Evolutionary conservation across 2,888 invertebrate genomes (phyloP).

Genomic region (Hedychridium roseum): DNA sequence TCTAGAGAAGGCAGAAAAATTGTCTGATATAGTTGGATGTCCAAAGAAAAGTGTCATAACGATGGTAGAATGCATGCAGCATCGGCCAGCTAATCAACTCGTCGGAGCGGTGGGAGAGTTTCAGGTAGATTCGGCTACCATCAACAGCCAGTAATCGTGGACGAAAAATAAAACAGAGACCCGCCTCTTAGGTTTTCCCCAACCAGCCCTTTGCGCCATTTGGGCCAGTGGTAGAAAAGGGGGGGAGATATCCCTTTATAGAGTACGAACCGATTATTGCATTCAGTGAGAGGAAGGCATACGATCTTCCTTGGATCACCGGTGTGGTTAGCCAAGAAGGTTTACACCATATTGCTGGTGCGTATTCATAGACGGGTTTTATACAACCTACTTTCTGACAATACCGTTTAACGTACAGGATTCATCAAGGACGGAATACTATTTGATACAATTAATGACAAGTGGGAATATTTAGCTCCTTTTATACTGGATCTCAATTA

Average conservation of each 20-base stretch:
- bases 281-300: slow-evolving; percentile 67
- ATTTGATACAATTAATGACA: slow-evolving; percentile 64
- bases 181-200: slow-evolving; percentile 64
- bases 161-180: background rate
- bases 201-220: slow-evolving; percentile 75
- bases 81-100: slow-evolving; percentile 69
- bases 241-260: slow-evolving; percentile 1
- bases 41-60: slow-evolving; percentile 65
- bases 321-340: slow-evolving; percentile 75
- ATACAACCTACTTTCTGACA: background rate
- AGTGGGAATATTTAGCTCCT: slow-evolving; percentile 69
- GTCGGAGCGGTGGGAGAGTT: slow-evolving; percentile 69
- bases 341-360: slow-evolving; percentile 72
- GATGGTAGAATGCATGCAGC: slow-evolving; percentile 72
- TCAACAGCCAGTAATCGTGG: no score
- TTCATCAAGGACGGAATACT: slow-evolving; percentile 58
- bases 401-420: slow-evolving; percentile 36
- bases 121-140: slow-evolving; percentile 60
- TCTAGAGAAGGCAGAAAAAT: slow-evolving; percentile 67
- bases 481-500: slow-evolving; percentile 69
- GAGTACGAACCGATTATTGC: background rate
- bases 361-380: no score
- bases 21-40: slow-evolving; percentile 72
- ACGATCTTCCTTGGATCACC: slow-evolving; percentile 72
- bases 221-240: slow-evolving; percentile 63